These are phyloP conservation scores for Melieria omissa DNA, from an alignment of 2,888 invertebrate species.

Conservation along the genomic window DNA sequence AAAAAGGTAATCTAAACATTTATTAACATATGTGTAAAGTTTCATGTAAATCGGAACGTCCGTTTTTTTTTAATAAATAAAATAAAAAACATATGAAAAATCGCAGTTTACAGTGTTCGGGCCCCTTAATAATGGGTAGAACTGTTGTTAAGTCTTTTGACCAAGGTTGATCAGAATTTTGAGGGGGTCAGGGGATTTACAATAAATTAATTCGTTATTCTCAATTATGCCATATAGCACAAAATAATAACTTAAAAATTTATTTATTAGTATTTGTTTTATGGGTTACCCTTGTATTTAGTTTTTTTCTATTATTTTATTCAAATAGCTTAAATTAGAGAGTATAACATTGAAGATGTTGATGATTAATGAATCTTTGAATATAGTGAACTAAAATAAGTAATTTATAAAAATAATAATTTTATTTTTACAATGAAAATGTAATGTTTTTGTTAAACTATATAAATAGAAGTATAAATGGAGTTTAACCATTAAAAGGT, in stretches of 20 bases:
- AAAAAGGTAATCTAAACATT: too few species aligned
- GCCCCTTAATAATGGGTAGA: constrained; percentile 60
- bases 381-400: constrained; percentile 54
- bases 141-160: constrained; percentile 67
- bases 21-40: too few species aligned
- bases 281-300: constrained; percentile 53
- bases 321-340: constrained; percentile 66
- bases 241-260: constrained; percentile 68
- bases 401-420: constrained; percentile 58
- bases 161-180: constrained; percentile 68
- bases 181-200: constrained; percentile 66
- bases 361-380: constrained; percentile 58
- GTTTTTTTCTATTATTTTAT: constrained; percentile 61
- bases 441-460: constrained; percentile 76
- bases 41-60: too few species aligned
- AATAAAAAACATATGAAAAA: too few species aligned
- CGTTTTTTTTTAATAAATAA: too few species aligned
- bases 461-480: constrained; percentile 55
- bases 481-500: constrained; percentile 62
- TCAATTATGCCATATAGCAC: constrained; percentile 63
- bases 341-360: constrained; percentile 68
- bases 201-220: constrained; percentile 65
- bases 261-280: constrained; percentile 68
- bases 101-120: too few species aligned
- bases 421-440: constrained; percentile 75